These are phyloP conservation scores for Oryzaephilus surinamensis DNA, from an alignment of 1,140 invertebrate species.

Conservation along the genomic window DNA sequence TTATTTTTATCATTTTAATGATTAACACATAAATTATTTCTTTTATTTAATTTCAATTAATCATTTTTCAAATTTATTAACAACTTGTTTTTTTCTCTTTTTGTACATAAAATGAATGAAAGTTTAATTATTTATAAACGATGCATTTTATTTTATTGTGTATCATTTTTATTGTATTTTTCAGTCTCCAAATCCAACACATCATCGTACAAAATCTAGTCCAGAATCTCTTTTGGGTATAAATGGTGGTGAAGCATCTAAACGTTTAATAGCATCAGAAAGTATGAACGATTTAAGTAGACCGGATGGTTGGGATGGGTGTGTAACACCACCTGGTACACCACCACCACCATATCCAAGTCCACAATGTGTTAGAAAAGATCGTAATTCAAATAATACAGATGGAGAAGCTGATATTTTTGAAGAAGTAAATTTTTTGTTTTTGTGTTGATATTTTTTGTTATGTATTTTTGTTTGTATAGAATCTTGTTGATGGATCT, in stretches of 20 bases:
- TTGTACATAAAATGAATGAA: background rate
- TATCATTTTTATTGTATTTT: slow-evolving; percentile 5
- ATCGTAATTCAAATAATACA: slow-evolving; percentile 18
- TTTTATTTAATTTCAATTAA: background rate
- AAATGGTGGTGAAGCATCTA: slow-evolving; percentile 39
- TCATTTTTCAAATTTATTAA: background rate
- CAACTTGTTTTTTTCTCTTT: background rate
- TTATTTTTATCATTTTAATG: no score
- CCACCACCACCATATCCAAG: slow-evolving; percentile 73
- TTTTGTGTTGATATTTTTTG: background rate
- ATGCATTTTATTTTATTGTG: no score
- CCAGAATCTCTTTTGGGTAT: slow-evolving; percentile 49
- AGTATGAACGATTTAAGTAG: slow-evolving; percentile 48
- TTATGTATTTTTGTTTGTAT: slow-evolving; percentile 2
- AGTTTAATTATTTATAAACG: background rate
- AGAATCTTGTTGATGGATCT: slow-evolving; percentile 3
- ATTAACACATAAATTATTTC: background rate
- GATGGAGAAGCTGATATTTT: slow-evolving; percentile 22
- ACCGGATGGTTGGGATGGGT: slow-evolving; percentile 31
- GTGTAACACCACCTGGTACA: slow-evolving; percentile 64
- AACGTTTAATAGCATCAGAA: slow-evolving; percentile 46
- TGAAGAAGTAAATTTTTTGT: slow-evolving; percentile 18
- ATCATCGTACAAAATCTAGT: slow-evolving; percentile 59
- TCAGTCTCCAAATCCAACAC: slow-evolving; percentile 38
- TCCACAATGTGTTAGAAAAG: slow-evolving; percentile 30